Evolutionary conservation across 2,888 invertebrate genomes (phyloP).

Genomic region (Melinaea menophilus): DNA sequence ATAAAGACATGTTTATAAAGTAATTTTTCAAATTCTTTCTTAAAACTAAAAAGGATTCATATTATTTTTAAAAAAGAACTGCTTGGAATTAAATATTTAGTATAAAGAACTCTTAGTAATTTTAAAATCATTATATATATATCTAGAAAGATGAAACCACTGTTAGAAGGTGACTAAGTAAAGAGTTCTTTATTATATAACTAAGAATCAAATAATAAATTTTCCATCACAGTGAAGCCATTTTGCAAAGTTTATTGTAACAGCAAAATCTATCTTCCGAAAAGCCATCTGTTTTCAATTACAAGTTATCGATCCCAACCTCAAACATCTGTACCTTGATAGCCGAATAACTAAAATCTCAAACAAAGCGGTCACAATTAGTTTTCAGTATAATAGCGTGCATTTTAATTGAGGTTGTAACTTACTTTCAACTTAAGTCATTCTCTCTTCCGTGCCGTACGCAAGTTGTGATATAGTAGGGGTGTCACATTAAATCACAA

Average conservation of each 20-base stretch:
- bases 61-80: too few relatives aligned
- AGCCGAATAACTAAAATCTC: conserved; percentile 7
- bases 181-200: too few relatives aligned
- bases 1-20: conserved; percentile 9
- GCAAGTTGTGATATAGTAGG: conserved; percentile 36
- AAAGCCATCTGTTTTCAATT: conserved; percentile 5
- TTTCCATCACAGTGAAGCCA: background rate
- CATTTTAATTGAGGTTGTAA: conserved; percentile 41
- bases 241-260: background rate
- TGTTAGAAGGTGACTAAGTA: too few relatives aligned
- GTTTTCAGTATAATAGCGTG: conserved; percentile 31
- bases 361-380: conserved; percentile 19
- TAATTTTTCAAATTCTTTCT: background rate
- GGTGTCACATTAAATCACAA: conserved; percentile 39
- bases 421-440: conserved; percentile 34
- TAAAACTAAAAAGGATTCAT: too few relatives aligned
- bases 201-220: background rate
- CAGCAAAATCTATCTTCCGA: background rate
- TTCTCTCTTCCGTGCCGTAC: conserved; percentile 26
- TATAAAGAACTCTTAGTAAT: too few relatives aligned
- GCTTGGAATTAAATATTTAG: too few relatives aligned
- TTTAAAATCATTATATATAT: too few relatives aligned
- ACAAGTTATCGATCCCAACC: conserved; percentile 3
- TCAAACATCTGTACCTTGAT: conserved; percentile 8
- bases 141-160: too few relatives aligned